Evolutionary conservation across 2,888 invertebrate species (phyloP), one percentile per base, ranked within the genome.

Genomic region (Napeogenes inachia): DNA sequence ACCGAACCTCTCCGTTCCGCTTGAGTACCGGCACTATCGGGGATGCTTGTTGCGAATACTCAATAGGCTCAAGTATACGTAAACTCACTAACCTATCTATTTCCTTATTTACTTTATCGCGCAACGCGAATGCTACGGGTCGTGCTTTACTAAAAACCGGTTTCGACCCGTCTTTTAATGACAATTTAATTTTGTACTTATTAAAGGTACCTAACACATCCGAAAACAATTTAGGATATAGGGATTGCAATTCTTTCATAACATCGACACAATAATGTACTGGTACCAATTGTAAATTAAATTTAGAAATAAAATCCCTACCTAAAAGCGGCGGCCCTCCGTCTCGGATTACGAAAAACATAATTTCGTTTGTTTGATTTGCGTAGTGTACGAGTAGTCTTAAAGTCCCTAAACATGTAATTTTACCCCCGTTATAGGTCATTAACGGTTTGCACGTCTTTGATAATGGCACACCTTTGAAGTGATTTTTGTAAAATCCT

Each of bases 281-380:
- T 0, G 68, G 63, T 3, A 47, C 4, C 6, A 71, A 45, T 45
- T 69, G 53, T 55, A 74, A 66, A 0, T 65, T 58, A 47, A 69
- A 70, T 32, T 13, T 10, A 0, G 61, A 55, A n/a, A 71, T 68
- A 58, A 69, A 69, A 65, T 71, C 70, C 1, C 71, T 50, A 4
- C 70, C 71, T 6, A 71, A 38, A 0, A 72, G 50, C n/a, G 71
- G 68, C 4, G 71, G 70, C 0, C 21, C 21, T 21, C 21, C 21
- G 21, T 21, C 21, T 21, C 21, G 21, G 21, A 21, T 21, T 21
- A 21, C 71, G 45, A 45, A 45, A 6, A 6, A 45, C 45, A 12
- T 45, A 45, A 10, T 10, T 45, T 45, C 12, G 45, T 45, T 6
- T 12, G 45, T 45, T 45, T 45, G 45, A 45, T 10, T 45, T 12